Evolutionary conservation across 2,113 vertebrate genomes (phyloP).

Genomic region (Cariama cristata): DNA sequence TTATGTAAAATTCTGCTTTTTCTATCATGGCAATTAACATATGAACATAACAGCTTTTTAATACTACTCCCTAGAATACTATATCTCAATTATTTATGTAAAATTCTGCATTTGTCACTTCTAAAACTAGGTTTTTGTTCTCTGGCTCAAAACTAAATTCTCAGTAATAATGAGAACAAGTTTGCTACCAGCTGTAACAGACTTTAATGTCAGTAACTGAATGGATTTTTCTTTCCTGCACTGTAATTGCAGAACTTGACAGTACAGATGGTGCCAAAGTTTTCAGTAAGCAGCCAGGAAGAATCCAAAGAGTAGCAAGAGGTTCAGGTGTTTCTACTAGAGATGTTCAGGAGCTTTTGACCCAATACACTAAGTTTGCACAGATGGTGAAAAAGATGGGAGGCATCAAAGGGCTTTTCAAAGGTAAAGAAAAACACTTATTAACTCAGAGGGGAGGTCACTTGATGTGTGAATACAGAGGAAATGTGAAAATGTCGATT

Average conservation of each 20-base stretch:
- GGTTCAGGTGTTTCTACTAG: constrained; percentile 94
- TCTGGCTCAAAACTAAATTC: background rate
- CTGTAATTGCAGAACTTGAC: constrained; percentile 87
- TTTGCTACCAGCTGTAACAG: background rate
- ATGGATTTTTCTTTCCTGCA: background rate
- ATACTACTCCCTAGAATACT: background rate
- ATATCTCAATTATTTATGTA: background rate
- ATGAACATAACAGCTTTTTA: background rate
- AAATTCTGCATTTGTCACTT: background rate
- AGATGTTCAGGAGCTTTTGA: constrained; percentile 97
- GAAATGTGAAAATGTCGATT: background rate
- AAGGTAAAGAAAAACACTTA: constrained; percentile 80
- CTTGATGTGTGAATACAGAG: background rate
- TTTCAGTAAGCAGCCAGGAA: constrained; percentile 95
- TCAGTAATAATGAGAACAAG: background rate
- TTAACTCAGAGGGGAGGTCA: background rate
- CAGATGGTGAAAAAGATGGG: constrained; percentile 99
- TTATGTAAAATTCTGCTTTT: background rate
- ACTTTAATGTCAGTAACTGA: background rate
- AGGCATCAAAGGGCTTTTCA: constrained; percentile 98
- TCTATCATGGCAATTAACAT: background rate
- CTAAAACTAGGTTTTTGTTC: background rate
- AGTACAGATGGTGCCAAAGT: constrained; percentile 98
- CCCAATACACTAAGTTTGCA: constrained; percentile 98
- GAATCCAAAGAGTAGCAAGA: constrained; percentile 95